A percentile compares a stretch with the other conserved stretches of the same genome.
phyloP scores from a whole-genome alignment of 1,140 invertebrate species.

The Saccostrea echinata region DNA sequence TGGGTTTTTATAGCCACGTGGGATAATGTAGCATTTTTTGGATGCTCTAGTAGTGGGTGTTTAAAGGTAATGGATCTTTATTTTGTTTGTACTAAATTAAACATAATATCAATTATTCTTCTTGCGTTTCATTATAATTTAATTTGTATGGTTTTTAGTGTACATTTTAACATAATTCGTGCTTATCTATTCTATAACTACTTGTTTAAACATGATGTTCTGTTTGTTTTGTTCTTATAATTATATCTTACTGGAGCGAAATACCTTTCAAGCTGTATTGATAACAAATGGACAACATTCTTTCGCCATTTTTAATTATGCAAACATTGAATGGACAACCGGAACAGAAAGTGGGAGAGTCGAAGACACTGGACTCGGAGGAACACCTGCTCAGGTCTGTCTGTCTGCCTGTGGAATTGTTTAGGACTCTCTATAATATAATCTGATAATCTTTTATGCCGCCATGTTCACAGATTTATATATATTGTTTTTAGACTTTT shows the following conservation, averaged over 20 bases:
- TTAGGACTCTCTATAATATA: too few species aligned
- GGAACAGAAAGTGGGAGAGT: conserved; percentile 71
- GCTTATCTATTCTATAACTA: too few species aligned
- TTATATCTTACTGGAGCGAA: conserved; percentile 36
- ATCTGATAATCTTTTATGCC: too few species aligned
- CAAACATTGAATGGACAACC: conserved; percentile 75
- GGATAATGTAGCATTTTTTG: conserved; percentile 61
- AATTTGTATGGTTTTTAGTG: too few species aligned
- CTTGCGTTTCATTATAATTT: too few species aligned
- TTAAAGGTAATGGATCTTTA: not conserved
- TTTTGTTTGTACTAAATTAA: not conserved
- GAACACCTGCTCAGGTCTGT: conserved; percentile 66
- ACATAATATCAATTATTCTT: too few species aligned
- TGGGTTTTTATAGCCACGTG: conserved; percentile 72
- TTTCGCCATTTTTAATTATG: conserved; percentile 77
- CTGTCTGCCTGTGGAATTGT: too few species aligned
- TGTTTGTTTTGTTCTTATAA: too few species aligned
- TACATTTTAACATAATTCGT: too few species aligned
- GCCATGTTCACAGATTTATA: too few species aligned
- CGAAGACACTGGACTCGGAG: conserved; percentile 65
- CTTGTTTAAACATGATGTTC: too few species aligned
- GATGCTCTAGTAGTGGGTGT: not conserved
- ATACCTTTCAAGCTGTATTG: conserved; percentile 78
- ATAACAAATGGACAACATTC: conserved; percentile 71
- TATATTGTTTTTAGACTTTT: too few species aligned